Base-by-base conservation (phyloP, 2,888 invertebrate genomes). In the Endotricha flammealis region DNA sequence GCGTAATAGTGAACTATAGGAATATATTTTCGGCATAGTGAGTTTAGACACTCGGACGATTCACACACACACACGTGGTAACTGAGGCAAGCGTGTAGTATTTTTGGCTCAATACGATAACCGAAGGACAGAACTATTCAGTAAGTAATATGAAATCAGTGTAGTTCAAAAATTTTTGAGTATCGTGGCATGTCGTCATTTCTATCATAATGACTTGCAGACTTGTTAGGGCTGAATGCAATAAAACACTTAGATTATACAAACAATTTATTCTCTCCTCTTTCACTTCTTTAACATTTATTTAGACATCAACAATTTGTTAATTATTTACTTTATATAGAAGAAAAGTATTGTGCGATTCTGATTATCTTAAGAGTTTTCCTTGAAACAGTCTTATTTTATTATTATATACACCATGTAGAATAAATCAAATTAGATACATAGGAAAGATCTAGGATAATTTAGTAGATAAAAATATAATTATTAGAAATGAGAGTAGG, bases 341-440 rank as follows among this genome's bases (percentile, higher is more conserved):
- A 71, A 70, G 71, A 65, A 67, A 69, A 72, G 65, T 69, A 69
- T 78, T 78, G 77, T 78, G 77, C 77, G 77, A 67, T 64, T 62
- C 58, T 64, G 66, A 62, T 61, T 68, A 62, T 58, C 53, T 59
- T 53, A 53, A 57, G 45, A 67, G 53, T 49, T 63, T 68, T 58
- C 62, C 61, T 53, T 67, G 57, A 52, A 61, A 75, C 77, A 79
- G 78, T 79, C 77, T 78, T 73, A 69, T 62, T 55, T 60, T 64
- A 70, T 64, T 59, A 46, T 42, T 47, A 48, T 45, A 44, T 61
- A 66, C 60, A 65, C 44, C n/a, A 43, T 37, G 41, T 42, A 50
- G 46, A 36, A 46, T 53, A 52, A 27, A 33, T 22, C 32, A 29
- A 32, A 33, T 5, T 11, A 24, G 20, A 17, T 39, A 33, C 20